These are phyloP conservation scores for Macrobrachium rosenbergii DNA, from an alignment of 1,140 invertebrate species.

Conservation along the genomic window DNA sequence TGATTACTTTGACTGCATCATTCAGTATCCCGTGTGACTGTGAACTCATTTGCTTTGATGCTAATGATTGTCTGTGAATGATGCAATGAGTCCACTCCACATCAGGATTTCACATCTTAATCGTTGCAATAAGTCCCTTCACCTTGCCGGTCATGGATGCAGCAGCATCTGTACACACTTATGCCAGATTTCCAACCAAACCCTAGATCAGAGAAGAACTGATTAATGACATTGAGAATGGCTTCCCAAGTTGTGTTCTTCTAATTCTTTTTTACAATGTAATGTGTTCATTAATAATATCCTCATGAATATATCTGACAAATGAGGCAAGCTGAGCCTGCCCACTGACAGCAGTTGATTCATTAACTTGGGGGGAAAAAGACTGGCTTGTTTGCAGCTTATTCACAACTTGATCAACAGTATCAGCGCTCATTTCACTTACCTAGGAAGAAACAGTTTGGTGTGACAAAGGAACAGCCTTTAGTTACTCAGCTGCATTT, in stretches of 20 bases:
- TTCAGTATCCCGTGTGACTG: neutral
- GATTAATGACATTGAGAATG: constrained; percentile 16
- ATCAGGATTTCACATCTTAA: constrained; percentile 11
- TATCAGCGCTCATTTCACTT: constrained; percentile 32
- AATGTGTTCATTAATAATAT: neutral
- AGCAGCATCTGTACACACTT: no score
- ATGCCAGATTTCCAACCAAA: no score
- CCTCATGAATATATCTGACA: constrained; percentile 24
- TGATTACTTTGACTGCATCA: constrained; percentile 22
- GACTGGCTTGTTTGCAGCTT: no score
- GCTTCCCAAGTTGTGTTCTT: neutral
- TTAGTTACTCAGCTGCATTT: no score
- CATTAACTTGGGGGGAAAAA: neutral
- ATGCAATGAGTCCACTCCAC: constrained; percentile 36
- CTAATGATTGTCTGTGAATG: constrained; percentile 29
- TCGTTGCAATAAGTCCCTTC: neutral
- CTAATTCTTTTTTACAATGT: neutral
- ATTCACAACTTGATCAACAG: constrained; percentile 22
- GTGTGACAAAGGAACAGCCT: no score
- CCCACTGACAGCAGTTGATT: constrained; percentile 26
- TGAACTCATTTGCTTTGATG: neutral
- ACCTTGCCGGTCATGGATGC: no score
- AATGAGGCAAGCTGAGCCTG: constrained; percentile 28
- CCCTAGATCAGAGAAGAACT: neutral
- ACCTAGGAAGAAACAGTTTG: neutral